phyloP scores from a whole-genome alignment of 2,888 invertebrate genomes.

The Nemapogon koenigi region DNA sequence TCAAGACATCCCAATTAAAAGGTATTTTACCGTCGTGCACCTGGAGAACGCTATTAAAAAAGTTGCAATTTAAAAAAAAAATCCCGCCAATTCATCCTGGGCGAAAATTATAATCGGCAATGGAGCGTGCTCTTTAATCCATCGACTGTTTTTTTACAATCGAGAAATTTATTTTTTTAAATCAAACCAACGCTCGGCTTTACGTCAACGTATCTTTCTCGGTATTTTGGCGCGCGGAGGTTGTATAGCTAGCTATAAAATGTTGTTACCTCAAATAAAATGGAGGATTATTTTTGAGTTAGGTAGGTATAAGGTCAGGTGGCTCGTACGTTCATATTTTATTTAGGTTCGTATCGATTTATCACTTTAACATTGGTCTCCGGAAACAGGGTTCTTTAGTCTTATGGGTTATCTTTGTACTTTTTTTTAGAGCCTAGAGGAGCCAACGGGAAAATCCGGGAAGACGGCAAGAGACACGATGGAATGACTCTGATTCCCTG shows the following conservation, averaged over 20 bases:
- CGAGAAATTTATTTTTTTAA: constrained; percentile 17
- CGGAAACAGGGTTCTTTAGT: too few species aligned
- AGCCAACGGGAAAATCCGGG: too few species aligned
- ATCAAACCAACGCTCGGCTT: constrained; percentile 8
- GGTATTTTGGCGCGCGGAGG: constrained; percentile 22
- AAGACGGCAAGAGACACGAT: too few species aligned
- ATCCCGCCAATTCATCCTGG: constrained; percentile 28
- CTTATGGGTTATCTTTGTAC: too few species aligned
- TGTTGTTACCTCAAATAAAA: constrained; percentile 9
- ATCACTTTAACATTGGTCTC: too few species aligned
- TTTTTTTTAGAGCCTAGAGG: too few species aligned
- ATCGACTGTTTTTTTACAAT: constrained; percentile 26
- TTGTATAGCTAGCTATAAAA: constrained; percentile 4
- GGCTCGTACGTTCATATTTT: too few species aligned
- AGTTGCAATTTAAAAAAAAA: constrained; percentile 23
- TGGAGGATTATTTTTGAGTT: constrained; percentile 10
- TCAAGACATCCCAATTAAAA: constrained; percentile 48
- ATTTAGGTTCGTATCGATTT: too few species aligned
- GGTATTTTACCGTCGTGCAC: constrained; percentile 37
- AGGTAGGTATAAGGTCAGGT: constrained; percentile 2
- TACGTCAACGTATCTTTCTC: constrained; percentile 28
- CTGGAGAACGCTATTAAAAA: constrained; percentile 30
- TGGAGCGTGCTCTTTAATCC: constrained; percentile 52
- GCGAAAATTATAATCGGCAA: constrained; percentile 51
- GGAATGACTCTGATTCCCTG: too few species aligned